These are phyloP conservation scores for Scolopax rusticola DNA, from an alignment of 2,797 vertebrate species.

Conservation along the genomic window DNA sequence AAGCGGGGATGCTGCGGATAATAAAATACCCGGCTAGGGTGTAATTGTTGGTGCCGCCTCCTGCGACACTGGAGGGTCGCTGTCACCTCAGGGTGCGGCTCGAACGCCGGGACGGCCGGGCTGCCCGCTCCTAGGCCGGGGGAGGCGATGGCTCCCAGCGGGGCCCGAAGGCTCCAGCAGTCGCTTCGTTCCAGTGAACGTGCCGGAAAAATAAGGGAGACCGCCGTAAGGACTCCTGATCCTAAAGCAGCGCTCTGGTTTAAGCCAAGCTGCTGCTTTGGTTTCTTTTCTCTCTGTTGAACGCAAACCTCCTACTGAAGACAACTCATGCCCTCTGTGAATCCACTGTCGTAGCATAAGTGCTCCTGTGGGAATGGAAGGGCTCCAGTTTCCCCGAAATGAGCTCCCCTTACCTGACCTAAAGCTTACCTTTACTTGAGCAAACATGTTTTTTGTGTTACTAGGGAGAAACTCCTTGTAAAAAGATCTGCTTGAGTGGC, in stretches of 20 bases:
- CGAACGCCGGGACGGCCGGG: not conserved
- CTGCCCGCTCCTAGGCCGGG: rapidly evolving
- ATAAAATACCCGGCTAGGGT: too few species aligned
- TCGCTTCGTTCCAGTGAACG: not conserved
- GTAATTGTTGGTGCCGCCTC: rapidly evolving
- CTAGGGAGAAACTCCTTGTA: not conserved
- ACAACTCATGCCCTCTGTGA: rapidly evolving
- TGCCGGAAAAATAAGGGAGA: not conserved
- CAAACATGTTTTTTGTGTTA: not conserved
- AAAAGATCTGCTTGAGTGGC: not conserved
- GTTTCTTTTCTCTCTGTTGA: not conserved
- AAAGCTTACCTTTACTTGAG: not conserved
- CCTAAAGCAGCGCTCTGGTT: not conserved
- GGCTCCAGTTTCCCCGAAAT: not conserved
- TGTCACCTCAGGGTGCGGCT: rapidly evolving
- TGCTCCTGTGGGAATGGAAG: not conserved
- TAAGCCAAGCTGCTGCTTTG: not conserved
- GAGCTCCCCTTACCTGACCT: not conserved
- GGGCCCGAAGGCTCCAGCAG: not conserved
- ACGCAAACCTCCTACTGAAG: rapidly evolving
- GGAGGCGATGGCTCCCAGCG: rapidly evolving
- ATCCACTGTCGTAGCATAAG: not conserved
- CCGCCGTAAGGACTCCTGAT: not conserved
- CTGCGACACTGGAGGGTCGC: rapidly evolving
- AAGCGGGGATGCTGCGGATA: not conserved